A percentile compares a stretch with the other conserved stretches of the same genome.
phyloP scores from a whole-genome alignment of 2,113 vertebrate species.

The Lampris incognitus region DNA sequence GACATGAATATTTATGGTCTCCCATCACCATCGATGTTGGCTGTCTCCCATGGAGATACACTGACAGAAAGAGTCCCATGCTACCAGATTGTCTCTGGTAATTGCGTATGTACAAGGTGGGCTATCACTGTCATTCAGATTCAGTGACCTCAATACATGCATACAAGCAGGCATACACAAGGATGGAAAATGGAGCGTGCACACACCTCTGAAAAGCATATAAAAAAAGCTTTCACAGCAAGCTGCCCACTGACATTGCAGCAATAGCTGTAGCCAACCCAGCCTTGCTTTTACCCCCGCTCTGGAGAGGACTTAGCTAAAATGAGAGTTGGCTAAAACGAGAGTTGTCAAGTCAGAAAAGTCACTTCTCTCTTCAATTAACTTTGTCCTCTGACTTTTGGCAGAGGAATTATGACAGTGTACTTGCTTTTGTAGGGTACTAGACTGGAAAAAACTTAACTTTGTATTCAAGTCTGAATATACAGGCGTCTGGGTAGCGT shows the following conservation, averaged over 20 bases:
- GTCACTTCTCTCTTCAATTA: neutral
- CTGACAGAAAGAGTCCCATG: neutral
- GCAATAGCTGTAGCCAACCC: conserved; percentile 21
- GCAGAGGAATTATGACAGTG: neutral
- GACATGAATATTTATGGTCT: too few species aligned
- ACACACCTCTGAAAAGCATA: neutral
- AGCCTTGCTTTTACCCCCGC: conserved; percentile 25
- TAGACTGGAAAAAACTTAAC: neutral
- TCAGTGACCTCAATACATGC: neutral
- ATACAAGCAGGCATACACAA: neutral
- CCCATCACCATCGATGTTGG: neutral
- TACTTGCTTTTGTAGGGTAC: neutral
- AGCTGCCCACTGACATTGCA: conserved; percentile 31
- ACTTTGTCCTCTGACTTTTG: neutral
- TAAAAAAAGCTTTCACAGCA: conserved; percentile 18
- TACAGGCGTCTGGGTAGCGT: too few species aligned
- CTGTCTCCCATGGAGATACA: neutral
- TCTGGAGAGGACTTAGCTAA: conserved; percentile 10
- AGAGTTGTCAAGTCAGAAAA: conserved; percentile 4
- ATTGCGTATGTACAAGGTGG: neutral
- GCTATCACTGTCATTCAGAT: neutral
- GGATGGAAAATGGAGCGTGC: too few species aligned
- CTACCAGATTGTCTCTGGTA: neutral
- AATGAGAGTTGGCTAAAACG: neutral
- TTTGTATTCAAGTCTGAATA: too few species aligned